Evolutionary conservation across 2,888 invertebrate genomes (phyloP), one percentile per base, ranked within the genome.

Genomic region (Agrochola circellaris): DNA sequence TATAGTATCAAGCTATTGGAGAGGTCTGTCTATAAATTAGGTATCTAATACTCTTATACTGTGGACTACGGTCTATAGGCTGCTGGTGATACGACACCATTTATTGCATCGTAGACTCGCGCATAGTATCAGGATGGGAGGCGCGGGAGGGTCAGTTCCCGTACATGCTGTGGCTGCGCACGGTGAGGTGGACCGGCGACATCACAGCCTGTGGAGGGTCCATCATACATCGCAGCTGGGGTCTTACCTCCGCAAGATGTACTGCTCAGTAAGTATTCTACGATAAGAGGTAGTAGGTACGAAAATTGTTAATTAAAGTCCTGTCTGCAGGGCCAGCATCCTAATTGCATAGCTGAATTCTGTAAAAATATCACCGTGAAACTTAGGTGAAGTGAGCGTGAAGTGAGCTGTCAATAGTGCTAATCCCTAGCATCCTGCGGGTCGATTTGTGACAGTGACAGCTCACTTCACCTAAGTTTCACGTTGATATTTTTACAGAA

Each of bases 51-150:
- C 51, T 51, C 51, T 20, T 51, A 8, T 20, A 51, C 7, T 51
- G 20, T 38, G 62, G 3, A 23, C 15, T 38, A 13, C 13, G 34
- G 13, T 61, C 7, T 20, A 9, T 58, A 17, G 20, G 38, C 20
- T 56, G 26, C 54, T 67, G 17, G 23, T 56, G 64, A 60, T 60
- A 56, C 7, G 42, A n/a, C 6, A n/a, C n/a, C 38, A 42, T 23
- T 48, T 0, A 8, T 64, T 42, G n/a, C 2, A 30, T 48, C 13
- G 26, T 78, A 88, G 87, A 84, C 7, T 73, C 88, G 8, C 90
- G 93, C 9, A 93, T 94, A 70, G 90, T 94, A 20, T 92, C 91
- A 73, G 92, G 92, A 82, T 92, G 91, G 90, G 88, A 89, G 73
- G 92, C 93, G 0, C 73, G 45, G 0, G 88, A 89, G 5, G 91